Percentiles rank a stretch among this genome's conserved stretches.
phyloP scores from a whole-genome alignment of 2,888 invertebrate genomes.

The Hylaea fasciaria region DNA sequence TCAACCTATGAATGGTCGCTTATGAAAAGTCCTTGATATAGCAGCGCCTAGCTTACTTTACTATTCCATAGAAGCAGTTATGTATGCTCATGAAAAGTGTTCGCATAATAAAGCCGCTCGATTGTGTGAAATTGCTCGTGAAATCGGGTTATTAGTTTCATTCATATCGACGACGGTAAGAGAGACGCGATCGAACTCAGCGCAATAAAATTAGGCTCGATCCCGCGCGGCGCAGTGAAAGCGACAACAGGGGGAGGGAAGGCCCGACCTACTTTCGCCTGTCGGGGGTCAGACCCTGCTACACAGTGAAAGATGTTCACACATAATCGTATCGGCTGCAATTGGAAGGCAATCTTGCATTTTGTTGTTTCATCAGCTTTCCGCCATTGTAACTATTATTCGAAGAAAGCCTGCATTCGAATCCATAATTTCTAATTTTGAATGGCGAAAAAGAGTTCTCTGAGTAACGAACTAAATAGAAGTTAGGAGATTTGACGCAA shows the following conservation, averaged over 20 bases:
- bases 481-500: too few relatives aligned
- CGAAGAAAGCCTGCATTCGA: too few relatives aligned
- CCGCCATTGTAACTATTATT: too few relatives aligned
- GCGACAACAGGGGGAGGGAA: slow-evolving; percentile 64
- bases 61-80: slow-evolving; percentile 7
- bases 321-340: background rate
- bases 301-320: slow-evolving; percentile 21
- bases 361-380: too few relatives aligned
- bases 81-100: slow-evolving; percentile 24
- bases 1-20: too few relatives aligned
- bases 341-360: too few relatives aligned
- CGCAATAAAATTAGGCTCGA: slow-evolving; percentile 81
- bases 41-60: background rate
- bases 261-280: slow-evolving; percentile 67
- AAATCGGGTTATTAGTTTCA: slow-evolving; percentile 51
- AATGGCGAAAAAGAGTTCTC: too few relatives aligned
- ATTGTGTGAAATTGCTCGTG: slow-evolving; percentile 43
- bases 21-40: background rate
- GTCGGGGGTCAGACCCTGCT: slow-evolving; percentile 17
- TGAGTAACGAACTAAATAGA: too few relatives aligned
- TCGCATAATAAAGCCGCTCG: slow-evolving; percentile 33
- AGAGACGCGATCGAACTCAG: slow-evolving; percentile 74
- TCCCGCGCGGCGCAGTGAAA: slow-evolving; percentile 70
- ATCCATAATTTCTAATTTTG: too few relatives aligned
- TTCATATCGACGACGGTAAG: slow-evolving; percentile 57